A percentile compares a stretch with the other conserved stretches of the same genome.
These are phyloP conservation scores for Antheraea mylitta DNA, from an alignment of 1,140 invertebrate genomes.

Conservation along the genomic window DNA sequence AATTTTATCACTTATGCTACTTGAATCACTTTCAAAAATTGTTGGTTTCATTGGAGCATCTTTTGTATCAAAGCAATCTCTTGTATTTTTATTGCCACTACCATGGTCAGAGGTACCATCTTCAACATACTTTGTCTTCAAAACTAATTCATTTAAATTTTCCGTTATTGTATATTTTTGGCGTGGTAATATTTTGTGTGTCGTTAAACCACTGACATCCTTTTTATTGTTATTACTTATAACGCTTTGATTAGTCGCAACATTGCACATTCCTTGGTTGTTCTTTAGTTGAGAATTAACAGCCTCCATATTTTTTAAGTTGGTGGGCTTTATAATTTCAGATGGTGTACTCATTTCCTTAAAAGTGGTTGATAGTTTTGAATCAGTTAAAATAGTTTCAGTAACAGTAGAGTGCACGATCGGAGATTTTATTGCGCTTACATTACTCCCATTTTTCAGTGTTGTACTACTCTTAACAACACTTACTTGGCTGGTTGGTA, in stretches of 20 bases:
- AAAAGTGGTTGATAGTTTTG: neutral
- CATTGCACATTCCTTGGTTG: neutral
- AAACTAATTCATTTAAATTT: slow-evolving; percentile 23
- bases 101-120: neutral
- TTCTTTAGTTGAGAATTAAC: neutral
- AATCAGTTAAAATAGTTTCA: neutral
- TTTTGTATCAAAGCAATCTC: neutral
- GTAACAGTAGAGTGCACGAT: neutral
- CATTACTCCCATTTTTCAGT: neutral
- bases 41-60: neutral
- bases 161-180: slow-evolving; percentile 46
- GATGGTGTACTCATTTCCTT: neutral
- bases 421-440: neutral
- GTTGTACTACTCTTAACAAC: neutral
- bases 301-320: neutral
- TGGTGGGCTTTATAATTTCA: neutral
- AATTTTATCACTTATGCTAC: slow-evolving; percentile 15
- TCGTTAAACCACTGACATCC: neutral
- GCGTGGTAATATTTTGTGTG: slow-evolving; percentile 45
- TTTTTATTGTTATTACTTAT: slow-evolving; percentile 16
- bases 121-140: slow-evolving; percentile 8
- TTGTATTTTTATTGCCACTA: neutral
- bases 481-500: no score
- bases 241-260: neutral
- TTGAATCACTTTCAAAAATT: neutral